Evolutionary conservation across 2,113 vertebrate genomes (phyloP).

Genomic region (Falcunculus frontatus): DNA sequence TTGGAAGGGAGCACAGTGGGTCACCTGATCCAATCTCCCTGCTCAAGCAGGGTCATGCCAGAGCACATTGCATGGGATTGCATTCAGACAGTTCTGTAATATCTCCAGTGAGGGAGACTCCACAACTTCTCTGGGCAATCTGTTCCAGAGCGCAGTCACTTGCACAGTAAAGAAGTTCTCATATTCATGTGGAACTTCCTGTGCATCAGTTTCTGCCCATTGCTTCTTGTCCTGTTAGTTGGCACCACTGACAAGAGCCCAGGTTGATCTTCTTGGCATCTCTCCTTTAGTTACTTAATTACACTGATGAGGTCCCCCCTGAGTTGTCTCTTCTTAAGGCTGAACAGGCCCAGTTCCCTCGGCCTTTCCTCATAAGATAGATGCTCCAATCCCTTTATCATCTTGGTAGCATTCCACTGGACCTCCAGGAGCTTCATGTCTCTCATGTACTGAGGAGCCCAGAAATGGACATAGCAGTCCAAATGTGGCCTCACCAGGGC

Average conservation of each 20-base stretch:
- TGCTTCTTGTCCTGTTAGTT: neutral
- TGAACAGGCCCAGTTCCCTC: neutral
- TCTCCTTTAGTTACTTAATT: neutral
- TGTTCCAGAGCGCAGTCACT: neutral
- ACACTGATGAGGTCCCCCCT: neutral
- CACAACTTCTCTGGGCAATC: neutral
- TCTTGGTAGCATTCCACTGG: neutral
- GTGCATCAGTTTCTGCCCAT: neutral
- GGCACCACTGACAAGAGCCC: neutral
- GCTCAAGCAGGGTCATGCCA: neutral
- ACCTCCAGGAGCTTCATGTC: neutral
- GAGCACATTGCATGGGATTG: neutral
- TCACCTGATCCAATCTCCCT: neutral
- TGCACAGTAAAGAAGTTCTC: neutral
- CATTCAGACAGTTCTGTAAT: neutral
- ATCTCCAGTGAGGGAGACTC: neutral
- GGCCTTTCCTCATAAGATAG: neutral
- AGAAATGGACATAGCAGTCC: neutral
- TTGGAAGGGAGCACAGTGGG: neutral
- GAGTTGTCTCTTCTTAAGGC: neutral
- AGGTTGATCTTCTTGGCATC: neutral
- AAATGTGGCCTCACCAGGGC: neutral
- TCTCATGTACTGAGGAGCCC: neutral
- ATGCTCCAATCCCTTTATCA: neutral
- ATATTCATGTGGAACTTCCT: neutral